Conservation (phyloP, 2,797 vertebrate species). For the Pseudomugil gertrudae region DNA sequence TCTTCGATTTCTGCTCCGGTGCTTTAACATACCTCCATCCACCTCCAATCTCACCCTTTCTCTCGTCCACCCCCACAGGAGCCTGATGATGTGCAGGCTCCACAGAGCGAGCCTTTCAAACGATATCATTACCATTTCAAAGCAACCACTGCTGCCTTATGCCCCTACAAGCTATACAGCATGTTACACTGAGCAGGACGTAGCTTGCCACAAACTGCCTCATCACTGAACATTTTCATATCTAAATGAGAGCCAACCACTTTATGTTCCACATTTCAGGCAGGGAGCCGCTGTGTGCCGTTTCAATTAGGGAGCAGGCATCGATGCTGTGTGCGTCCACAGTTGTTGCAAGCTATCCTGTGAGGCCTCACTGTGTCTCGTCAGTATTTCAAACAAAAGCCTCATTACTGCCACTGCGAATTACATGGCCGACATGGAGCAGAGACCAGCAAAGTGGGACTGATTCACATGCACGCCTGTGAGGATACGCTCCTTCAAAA, state of each 20-base stretch:
- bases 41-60: background rate
- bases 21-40: constrained; percentile 49
- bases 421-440: constrained; percentile 39
- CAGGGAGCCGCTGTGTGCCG: constrained; percentile 1
- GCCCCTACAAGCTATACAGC: constrained; percentile 50
- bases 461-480: constrained; percentile 19
- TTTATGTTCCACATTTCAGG: background rate
- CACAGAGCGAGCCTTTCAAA: constrained; percentile 70
- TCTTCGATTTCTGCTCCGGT: constrained; percentile 58
- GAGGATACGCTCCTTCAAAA: constrained; percentile 30
- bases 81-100: constrained; percentile 69
- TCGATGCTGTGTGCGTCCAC: constrained; percentile 1
- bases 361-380: constrained; percentile 40
- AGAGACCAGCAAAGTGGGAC: constrained; percentile 13
- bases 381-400: constrained; percentile 46
- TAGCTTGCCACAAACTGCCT: constrained; percentile 40
- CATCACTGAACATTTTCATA: constrained; percentile 28
- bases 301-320: constrained; percentile 43
- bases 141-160: constrained; percentile 53
- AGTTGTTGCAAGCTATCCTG: constrained; percentile 23
- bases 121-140: constrained; percentile 76
- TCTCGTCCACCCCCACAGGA: constrained; percentile 57
- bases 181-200: constrained; percentile 35
- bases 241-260: constrained; percentile 16
- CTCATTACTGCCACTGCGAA: constrained; percentile 39